These are phyloP conservation scores for Phrynocephalus vlangalii DNA, from an alignment of 2,797 vertebrate genomes.

Conservation along the genomic window DNA sequence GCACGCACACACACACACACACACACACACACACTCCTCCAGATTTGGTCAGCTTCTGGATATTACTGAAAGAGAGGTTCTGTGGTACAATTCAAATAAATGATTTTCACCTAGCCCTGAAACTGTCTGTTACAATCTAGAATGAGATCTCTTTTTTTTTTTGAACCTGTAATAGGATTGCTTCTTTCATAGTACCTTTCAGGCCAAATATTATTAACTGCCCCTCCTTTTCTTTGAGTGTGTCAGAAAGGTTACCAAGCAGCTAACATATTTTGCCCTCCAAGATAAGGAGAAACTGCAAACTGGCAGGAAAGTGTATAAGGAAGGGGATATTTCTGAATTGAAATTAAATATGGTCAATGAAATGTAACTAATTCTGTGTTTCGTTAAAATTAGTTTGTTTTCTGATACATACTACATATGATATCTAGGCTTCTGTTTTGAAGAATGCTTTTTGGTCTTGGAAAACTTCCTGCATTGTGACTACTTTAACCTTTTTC, in stretches of 20 bases:
- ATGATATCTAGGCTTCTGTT: conserved; percentile 32
- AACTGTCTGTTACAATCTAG: conserved; percentile 35
- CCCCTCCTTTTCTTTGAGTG: neutral
- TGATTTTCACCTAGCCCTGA: conserved; percentile 47
- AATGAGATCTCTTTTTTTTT: conserved; percentile 41
- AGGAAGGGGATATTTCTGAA: neutral
- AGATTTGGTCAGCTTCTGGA: neutral
- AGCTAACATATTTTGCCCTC: conserved; percentile 42
- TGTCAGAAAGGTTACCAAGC: conserved; percentile 13
- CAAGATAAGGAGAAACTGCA: conserved; percentile 34
- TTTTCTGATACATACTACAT: conserved; percentile 5
- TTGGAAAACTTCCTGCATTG: conserved; percentile 40
- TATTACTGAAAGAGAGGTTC: conserved; percentile 38
- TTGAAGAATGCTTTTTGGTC: conserved; percentile 53
- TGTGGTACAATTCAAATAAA: conserved; percentile 48
- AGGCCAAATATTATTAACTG: conserved; percentile 36
- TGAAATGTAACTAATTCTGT: conserved; percentile 18
- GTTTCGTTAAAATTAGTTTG: conserved; percentile 32
- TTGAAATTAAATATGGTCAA: conserved; percentile 5
- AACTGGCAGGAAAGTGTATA: conserved; percentile 36
- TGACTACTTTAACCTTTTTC: conserved; percentile 41
- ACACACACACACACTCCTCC: conserved; percentile 8
- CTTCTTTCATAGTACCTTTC: conserved; percentile 42
- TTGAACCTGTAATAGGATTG: conserved; percentile 29
- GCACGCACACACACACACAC: too few species aligned